phyloP scores from a whole-genome alignment of 2,797 vertebrate genomes.

The Moxostoma hubbsi region DNA sequence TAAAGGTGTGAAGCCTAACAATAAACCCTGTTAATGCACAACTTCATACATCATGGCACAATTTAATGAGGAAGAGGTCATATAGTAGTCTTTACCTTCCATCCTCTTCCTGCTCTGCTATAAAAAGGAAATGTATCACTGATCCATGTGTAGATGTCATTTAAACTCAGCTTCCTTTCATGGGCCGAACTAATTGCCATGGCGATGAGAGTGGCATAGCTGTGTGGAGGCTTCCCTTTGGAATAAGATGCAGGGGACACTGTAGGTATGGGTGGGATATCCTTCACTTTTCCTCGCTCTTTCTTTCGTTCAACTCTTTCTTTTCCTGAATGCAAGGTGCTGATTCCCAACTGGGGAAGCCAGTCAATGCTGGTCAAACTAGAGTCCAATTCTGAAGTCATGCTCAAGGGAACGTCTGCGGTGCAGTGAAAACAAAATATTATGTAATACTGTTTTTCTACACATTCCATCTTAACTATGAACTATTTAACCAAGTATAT shows the following conservation, averaged over 20 bases:
- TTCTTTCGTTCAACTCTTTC: constrained; percentile 80
- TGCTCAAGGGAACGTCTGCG: constrained; percentile 59
- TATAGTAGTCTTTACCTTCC: constrained; percentile 86
- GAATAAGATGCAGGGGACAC: constrained; percentile 66
- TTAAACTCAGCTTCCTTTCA: constrained; percentile 92
- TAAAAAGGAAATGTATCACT: constrained; percentile 97
- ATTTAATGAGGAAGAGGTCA: constrained; percentile 29
- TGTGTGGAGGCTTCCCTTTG: constrained; percentile 93
- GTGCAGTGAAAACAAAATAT: constrained; percentile 17
- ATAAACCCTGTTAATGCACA: neutral
- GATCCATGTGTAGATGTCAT: constrained; percentile 99
- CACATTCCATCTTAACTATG: neutral
- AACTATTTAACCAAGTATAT: neutral
- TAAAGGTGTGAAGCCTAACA: neutral
- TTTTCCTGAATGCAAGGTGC: constrained; percentile 86
- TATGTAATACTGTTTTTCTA: neutral
- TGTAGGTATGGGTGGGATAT: constrained; percentile 68
- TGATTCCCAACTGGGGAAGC: constrained; percentile 93
- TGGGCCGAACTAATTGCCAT: constrained; percentile 93
- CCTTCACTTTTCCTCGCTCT: constrained; percentile 83
- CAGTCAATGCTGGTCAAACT: constrained; percentile 98
- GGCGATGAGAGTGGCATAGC: constrained; percentile 95
- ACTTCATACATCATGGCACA: neutral
- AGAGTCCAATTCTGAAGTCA: constrained; percentile 94
- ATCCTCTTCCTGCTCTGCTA: constrained; percentile 92